Evolutionary conservation across 2,888 invertebrate species (phyloP).

Genomic region (Rutpela maculata): DNA sequence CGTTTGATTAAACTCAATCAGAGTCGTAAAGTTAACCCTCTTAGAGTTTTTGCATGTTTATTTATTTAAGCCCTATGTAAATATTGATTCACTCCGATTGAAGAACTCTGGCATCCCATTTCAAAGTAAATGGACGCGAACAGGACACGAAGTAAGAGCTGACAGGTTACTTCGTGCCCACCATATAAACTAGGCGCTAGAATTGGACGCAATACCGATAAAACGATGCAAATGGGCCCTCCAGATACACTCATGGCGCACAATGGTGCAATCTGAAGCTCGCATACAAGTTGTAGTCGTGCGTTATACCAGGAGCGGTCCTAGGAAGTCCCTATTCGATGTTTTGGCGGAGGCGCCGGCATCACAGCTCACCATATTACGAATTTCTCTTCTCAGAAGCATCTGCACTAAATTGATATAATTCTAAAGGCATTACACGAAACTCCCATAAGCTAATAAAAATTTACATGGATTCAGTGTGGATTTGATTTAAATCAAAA

Average conservation of each 20-base stretch:
- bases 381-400: too few relatives aligned
- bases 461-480: too few relatives aligned
- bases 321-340: not conserved
- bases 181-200: conserved; percentile 36
- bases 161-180: conserved; percentile 36
- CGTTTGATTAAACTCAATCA: conserved; percentile 27
- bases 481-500: too few relatives aligned
- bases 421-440: too few relatives aligned
- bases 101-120: conserved; percentile 13
- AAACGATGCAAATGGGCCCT: conserved; percentile 66
- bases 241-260: conserved; percentile 62
- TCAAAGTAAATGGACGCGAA: conserved; percentile 35
- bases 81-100: conserved; percentile 39
- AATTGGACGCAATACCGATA: conserved; percentile 57
- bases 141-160: conserved; percentile 35
- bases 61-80: conserved; percentile 36
- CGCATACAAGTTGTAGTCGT: conserved; percentile 45
- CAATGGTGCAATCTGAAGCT: conserved; percentile 65
- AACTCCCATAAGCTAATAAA: too few relatives aligned
- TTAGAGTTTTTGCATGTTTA: conserved; percentile 34
- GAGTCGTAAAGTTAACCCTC: conserved; percentile 28
- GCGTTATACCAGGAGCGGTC: conserved; percentile 38
- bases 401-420: too few relatives aligned
- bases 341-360: conserved; percentile 9
- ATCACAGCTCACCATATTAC: too few relatives aligned